Evolutionary conservation across 2,797 vertebrate species (phyloP), one percentile per base, ranked within the genome.

Genomic region (Poeciliopsis gracilis): DNA sequence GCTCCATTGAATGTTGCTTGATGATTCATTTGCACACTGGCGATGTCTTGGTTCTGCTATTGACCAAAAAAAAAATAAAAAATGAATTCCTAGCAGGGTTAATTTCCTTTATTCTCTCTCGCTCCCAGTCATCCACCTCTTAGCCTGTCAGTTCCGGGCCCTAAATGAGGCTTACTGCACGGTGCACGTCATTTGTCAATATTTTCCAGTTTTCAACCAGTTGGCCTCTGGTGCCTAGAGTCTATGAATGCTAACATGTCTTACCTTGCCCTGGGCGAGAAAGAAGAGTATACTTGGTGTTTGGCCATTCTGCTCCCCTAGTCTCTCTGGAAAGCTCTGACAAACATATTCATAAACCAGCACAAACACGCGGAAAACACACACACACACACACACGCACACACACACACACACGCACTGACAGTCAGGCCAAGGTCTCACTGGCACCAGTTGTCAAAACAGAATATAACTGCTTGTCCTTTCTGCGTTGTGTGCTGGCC

Each of bases 251-350:
- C 90, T 91, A 93, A 93, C 92, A 76, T 72, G 80, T 89, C 91
- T 93, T 88, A 92, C 90, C 91, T 95, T 93, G 92, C 94, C 94
- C 90, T 89, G 90, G 94, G 93, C 94, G 69, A 95, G 87, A 91
- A 79, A 88, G 90, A 90, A 86, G 82, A 88, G 87, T 76, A 75
- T 87, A 90, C 86, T 82, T 87, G 80, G 53, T 93, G 79, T 91
- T 94, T 93, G 86, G 85, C 87, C 87, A 84, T 90, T 88, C 93
- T 83, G 86, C 88, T 83, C 70, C n/a, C 49, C 82, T 76, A 86
- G 84, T 80, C 82, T 89, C 90, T 90, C 86, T 83, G 86, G 90
- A 88, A 92, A 85, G 75, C 87, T 89, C 86, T 79, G 63, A 89
- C 87, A 85, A 88, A 82, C 90, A 91, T 77, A 80, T 72, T 77